Evolutionary conservation across 2,888 invertebrate genomes (phyloP).

Genomic region (Lymantria dispar): DNA sequence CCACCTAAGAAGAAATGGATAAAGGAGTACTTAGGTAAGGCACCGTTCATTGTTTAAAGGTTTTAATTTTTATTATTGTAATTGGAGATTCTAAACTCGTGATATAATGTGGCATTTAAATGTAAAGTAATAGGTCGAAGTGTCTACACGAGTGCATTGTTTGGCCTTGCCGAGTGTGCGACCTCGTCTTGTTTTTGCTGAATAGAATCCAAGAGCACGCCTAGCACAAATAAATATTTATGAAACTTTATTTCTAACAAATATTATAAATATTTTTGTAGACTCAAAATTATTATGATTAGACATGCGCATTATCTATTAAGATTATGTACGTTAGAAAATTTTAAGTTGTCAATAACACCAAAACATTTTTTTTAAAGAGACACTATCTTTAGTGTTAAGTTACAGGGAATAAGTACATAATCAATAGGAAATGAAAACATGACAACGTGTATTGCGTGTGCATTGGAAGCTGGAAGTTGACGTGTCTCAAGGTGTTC

Average conservation of each 20-base stretch:
- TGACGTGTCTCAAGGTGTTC: conserved; percentile 33
- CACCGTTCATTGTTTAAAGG: background rate
- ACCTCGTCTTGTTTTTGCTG: conserved; percentile 58
- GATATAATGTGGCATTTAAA: conserved; percentile 20
- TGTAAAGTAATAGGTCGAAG: conserved; percentile 27
- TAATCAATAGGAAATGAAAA: conserved; percentile 15
- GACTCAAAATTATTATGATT: conserved; percentile 8
- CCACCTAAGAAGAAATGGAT: conserved; percentile 90
- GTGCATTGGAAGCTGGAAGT: conserved; percentile 15
- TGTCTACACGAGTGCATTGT: conserved; percentile 41
- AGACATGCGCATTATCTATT: conserved; percentile 12
- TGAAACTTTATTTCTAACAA: background rate
- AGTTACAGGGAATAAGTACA: conserved; percentile 5
- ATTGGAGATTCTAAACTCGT: background rate
- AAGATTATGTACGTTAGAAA: conserved; percentile 23
- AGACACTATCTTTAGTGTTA: too few relatives aligned
- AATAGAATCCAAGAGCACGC: conserved; percentile 45
- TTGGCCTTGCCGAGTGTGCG: conserved; percentile 45
- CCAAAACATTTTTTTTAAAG: too few relatives aligned
- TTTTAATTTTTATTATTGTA: conserved; percentile 3
- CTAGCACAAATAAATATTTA: conserved; percentile 24
- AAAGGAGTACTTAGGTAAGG: conserved; percentile 85
- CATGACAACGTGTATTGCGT: conserved; percentile 20
- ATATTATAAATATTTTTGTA: background rate
- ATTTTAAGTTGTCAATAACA: too few relatives aligned